Evolutionary conservation across 2,113 vertebrate genomes (phyloP).

Genomic region (Eublepharis macularius): DNA sequence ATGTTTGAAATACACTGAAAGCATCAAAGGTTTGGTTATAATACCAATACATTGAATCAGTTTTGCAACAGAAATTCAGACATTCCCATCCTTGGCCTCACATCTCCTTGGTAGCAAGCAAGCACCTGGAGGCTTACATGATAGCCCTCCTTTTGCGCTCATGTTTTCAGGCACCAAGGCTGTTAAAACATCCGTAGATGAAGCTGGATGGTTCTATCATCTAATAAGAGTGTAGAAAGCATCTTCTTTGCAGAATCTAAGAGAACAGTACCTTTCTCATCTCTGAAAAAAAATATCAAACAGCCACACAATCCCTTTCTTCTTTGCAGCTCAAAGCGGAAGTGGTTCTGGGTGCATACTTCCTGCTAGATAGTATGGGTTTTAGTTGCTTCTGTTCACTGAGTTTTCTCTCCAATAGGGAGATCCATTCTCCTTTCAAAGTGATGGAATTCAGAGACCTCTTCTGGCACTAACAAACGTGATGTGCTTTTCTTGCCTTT

Average conservation of each 20-base stretch:
- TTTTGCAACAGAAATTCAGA: constrained; percentile 57
- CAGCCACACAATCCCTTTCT: rapidly evolving
- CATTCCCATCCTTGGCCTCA: constrained; percentile 43
- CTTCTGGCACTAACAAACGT: neutral
- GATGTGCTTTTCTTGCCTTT: neutral
- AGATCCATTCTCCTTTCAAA: constrained; percentile 25
- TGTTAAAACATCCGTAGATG: neutral
- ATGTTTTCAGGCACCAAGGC: constrained; percentile 34
- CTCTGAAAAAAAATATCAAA: neutral
- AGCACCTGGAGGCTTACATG: constrained; percentile 31
- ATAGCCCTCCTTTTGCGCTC: constrained; percentile 9
- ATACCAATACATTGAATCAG: constrained; percentile 19
- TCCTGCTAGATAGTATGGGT: constrained; percentile 30
- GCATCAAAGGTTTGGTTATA: constrained; percentile 53
- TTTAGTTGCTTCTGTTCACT: constrained; percentile 18
- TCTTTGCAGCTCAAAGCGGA: constrained; percentile 29
- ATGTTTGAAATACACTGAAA: constrained; percentile 42
- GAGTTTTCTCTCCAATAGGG: constrained; percentile 42
- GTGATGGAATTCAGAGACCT: constrained; percentile 44
- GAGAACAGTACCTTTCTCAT: constrained; percentile 1
- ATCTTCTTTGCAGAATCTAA: neutral
- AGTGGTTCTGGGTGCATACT: constrained; percentile 22
- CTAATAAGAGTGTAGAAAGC: neutral
- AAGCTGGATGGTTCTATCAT: neutral
- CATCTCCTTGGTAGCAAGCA: constrained; percentile 30